phyloP scores from a whole-genome alignment of 2,888 invertebrate genomes.

The Byasa hedistus region DNA sequence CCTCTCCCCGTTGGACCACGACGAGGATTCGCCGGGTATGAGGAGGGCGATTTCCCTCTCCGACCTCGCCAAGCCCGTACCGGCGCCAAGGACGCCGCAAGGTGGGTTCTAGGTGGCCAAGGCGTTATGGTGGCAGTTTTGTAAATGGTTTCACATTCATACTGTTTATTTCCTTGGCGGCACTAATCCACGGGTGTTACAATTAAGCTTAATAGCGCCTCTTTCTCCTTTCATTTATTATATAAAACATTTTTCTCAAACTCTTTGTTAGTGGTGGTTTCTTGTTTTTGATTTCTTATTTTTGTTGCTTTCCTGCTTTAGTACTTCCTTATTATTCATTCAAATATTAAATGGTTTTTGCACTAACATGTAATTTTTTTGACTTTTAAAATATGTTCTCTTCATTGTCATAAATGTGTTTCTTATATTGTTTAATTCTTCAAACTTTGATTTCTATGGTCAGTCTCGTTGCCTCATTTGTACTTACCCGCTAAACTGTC shows the following conservation, averaged over 20 bases:
- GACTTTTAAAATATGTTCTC: not conserved
- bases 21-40: conserved; percentile 80
- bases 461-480: not conserved
- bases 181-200: not conserved
- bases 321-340: not conserved
- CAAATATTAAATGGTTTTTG: not conserved
- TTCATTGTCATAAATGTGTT: not conserved
- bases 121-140: conserved; percentile 17
- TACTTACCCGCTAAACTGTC: not conserved
- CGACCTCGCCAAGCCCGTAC: conserved; percentile 83
- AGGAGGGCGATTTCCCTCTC: conserved; percentile 90
- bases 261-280: not conserved
- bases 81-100: conserved; percentile 82
- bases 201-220: not conserved
- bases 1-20: conserved; percentile 58
- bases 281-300: not conserved
- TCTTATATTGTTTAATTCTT: not conserved
- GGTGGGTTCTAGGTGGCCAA: conserved; percentile 61
- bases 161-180: not conserved
- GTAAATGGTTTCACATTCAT: conserved; percentile 8
- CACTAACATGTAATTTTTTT: not conserved
- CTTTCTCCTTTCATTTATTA: not conserved
- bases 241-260: not conserved
- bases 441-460: not conserved
- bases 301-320: not conserved